Percentiles rank a stretch among this genome's conserved stretches.
These are phyloP conservation scores for Cyprinus carpio DNA, from an alignment of 2,113 vertebrate species.

Conservation along the genomic window DNA sequence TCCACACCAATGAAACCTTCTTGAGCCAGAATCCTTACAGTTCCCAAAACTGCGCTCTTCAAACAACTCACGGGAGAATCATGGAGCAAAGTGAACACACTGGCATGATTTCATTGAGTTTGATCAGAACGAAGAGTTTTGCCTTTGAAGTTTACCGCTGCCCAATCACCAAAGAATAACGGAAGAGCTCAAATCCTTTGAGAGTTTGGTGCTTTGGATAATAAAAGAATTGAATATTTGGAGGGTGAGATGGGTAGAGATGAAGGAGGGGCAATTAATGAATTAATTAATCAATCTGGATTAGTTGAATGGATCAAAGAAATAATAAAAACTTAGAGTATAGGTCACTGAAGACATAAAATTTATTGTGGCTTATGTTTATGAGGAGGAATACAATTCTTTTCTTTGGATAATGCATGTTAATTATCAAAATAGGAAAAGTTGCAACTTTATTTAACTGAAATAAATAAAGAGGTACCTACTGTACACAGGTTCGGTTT, in stretches of 20 bases:
- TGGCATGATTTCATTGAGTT: constrained; percentile 89
- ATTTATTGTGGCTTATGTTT: not conserved
- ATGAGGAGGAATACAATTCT: no score
- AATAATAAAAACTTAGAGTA: not conserved
- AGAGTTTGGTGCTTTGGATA: constrained; percentile 91
- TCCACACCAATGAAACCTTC: constrained; percentile 29
- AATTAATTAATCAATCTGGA: constrained; percentile 91
- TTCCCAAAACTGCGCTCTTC: not conserved
- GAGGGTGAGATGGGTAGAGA: constrained; percentile 88
- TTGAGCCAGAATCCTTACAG: not conserved
- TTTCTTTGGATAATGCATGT: no score
- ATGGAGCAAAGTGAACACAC: constrained; percentile 79
- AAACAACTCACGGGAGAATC: constrained; percentile 64
- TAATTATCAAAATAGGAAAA: not conserved
- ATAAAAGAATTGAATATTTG: constrained; percentile 87
- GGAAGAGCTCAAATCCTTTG: constrained; percentile 89
- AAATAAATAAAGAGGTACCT: no score
- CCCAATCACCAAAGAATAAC: constrained; percentile 93
- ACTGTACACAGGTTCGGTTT: not conserved
- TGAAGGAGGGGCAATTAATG: constrained; percentile 93
- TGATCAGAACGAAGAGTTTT: constrained; percentile 89
- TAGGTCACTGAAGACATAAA: not conserved
- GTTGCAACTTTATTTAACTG: not conserved
- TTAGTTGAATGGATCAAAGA: constrained; percentile 91
- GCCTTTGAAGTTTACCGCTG: constrained; percentile 91